Percentiles rank a stretch among this genome's conserved stretches.
phyloP scores from a whole-genome alignment of 2,113 vertebrate species.

The Fulica atra region DNA sequence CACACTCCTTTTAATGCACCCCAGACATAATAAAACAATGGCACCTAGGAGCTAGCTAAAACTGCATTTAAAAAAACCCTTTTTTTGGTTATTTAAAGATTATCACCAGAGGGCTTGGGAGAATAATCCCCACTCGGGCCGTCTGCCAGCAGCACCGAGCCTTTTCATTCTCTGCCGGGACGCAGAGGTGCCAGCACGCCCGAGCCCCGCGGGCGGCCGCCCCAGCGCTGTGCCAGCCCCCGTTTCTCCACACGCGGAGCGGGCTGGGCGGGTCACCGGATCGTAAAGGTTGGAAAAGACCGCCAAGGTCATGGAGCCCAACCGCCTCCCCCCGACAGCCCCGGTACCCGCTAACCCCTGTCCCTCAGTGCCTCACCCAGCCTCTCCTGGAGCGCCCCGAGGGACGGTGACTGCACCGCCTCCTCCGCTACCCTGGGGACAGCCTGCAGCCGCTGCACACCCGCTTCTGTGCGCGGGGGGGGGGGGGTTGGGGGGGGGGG shows the following conservation, averaged over 20 bases:
- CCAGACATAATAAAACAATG: background rate
- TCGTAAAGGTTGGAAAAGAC: too few species aligned
- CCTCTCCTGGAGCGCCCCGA: too few species aligned
- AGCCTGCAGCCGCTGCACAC: background rate
- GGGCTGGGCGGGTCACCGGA: fast-evolving
- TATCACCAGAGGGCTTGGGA: background rate
- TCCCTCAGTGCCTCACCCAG: too few species aligned
- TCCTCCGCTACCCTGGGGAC: background rate
- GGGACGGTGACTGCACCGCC: background rate
- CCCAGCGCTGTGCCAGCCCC: too few species aligned
- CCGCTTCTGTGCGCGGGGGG: background rate
- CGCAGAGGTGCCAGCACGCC: background rate
- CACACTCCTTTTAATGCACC: too few species aligned
- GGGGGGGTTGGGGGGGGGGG: too few species aligned
- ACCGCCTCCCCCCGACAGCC: too few species aligned
- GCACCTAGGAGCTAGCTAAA: background rate
- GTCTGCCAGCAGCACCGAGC: background rate
- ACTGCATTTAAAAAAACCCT: background rate
- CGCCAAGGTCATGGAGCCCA: too few species aligned
- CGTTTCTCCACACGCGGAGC: fast-evolving
- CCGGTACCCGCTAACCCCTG: too few species aligned
- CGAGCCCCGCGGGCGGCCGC: too few species aligned
- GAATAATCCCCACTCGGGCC: background rate
- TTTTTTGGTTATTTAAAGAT: background rate
- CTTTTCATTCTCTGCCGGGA: background rate